Evolutionary conservation across 2,113 vertebrate species (phyloP).

Genomic region (Perca schrenkii): DNA sequence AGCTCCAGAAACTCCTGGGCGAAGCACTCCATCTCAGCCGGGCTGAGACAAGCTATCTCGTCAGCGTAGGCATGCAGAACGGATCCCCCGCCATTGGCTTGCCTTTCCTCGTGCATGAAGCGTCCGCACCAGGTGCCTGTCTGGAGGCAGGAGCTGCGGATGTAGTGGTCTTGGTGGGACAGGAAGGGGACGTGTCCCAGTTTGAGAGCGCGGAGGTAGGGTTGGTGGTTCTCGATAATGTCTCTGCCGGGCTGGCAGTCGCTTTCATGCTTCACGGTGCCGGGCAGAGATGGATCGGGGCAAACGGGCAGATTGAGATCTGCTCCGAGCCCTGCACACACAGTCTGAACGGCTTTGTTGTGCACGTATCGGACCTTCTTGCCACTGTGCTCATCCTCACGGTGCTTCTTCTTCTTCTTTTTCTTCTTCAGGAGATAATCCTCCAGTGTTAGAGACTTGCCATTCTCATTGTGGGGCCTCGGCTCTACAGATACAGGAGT

Average conservation of each 20-base stretch:
- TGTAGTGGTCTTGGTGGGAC: slow-evolving; percentile 94
- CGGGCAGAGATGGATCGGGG: slow-evolving; percentile 78
- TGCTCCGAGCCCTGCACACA: slow-evolving; percentile 87
- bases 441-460: slow-evolving; percentile 89
- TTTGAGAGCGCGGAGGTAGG: slow-evolving; percentile 87
- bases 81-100: slow-evolving; percentile 94
- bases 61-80: slow-evolving; percentile 97
- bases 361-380: slow-evolving; percentile 89
- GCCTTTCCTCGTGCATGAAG: slow-evolving; percentile 95
- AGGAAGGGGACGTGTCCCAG: slow-evolving; percentile 89
- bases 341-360: slow-evolving; percentile 95
- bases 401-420: slow-evolving; percentile 96
- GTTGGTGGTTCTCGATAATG: slow-evolving; percentile 69
- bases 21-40: slow-evolving; percentile 93
- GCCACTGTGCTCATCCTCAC: slow-evolving; percentile 88
- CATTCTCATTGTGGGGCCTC: slow-evolving; percentile 90
- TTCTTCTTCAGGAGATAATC: slow-evolving; percentile 94
- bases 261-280: slow-evolving; percentile 88
- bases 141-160: slow-evolving; percentile 93
- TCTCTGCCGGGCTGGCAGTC: slow-evolving; percentile 74
- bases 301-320: slow-evolving; percentile 62
- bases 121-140: slow-evolving; percentile 90
- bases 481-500: slow-evolving; percentile 82
- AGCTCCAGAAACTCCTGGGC: slow-evolving; percentile 94
- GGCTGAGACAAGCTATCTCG: slow-evolving; percentile 93